A percentile compares a stretch with the other conserved stretches of the same genome.
phyloP scores from a whole-genome alignment of 2,113 vertebrate species.

The Canis aureus region DNA sequence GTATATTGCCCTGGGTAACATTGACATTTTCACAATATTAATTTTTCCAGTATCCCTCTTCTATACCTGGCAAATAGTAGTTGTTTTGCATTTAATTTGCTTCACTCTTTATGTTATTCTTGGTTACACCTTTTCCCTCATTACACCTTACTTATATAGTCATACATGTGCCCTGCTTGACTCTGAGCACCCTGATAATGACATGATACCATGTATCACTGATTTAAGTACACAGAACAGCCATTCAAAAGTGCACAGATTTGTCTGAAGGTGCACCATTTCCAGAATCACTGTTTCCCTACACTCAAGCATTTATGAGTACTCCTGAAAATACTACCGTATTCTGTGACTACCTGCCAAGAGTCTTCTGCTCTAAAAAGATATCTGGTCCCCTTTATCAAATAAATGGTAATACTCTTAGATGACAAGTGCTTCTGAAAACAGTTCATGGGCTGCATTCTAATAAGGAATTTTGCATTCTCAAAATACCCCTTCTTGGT shows the following conservation, averaged over 20 bases:
- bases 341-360: not conserved
- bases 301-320: not conserved
- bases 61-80: not conserved
- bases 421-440: not conserved
- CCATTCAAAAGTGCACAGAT: not conserved
- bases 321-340: not conserved
- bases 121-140: not conserved
- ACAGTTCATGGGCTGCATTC: not conserved
- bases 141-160: accelerated
- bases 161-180: accelerated
- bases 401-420: not conserved
- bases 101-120: accelerated
- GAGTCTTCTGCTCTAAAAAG: not conserved
- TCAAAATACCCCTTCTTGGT: not conserved
- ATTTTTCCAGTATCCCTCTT: not conserved
- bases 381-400: not conserved
- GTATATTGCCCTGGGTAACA: too few species aligned
- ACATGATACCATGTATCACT: not conserved
- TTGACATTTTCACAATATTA: too few species aligned
- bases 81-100: not conserved
- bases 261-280: not conserved
- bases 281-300: not conserved
- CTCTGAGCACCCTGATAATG: accelerated
- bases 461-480: not conserved
- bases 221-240: not conserved